Base-by-base conservation (phyloP, 1,140 invertebrate species). In the Muscidifurax raptorellus region DNA sequence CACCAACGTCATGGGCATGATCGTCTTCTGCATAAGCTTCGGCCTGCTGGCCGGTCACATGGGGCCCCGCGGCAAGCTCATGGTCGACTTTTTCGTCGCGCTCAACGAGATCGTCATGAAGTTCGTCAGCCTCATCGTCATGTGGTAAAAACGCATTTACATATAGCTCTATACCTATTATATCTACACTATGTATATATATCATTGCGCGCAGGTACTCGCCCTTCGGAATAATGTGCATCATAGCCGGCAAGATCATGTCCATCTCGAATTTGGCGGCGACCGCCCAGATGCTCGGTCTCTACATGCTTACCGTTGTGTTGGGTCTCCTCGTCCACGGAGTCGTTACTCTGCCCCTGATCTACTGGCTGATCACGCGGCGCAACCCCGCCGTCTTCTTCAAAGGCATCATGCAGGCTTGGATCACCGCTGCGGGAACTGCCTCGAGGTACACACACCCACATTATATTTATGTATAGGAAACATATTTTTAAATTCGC, bases 241-340 rank as follows among this genome's bases (percentile, higher is more conserved):
- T 96, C 59, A 95, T 96, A 85, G 94, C 95, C 76, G 95, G 94
- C 47, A 95, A 96, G 89, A 94, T 97, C 36, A 94, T 96, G 86
- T 94, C 93, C 52, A 94, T 96, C 40, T 90, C 92, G 28, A 95
- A 96, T 90, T 90, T 96, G 66, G 92, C 90, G n/a, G 92, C 92
- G 44, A 94, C 95, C 6, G 95, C 95, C 22, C 92, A 93, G 83
- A 94, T 95, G 90, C 91, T 96, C 32, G 95, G 95, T 22, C 88
- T 95, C 27, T 96, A 96, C 89, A 93, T 96, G 89, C 85, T 95
- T 13, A 96, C 96, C 1, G 95, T 96, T 3, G 91, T 95, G 3
- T 83, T 94, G n/a, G 96, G 95, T 52, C 91, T 96, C 10, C 86
- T 94, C 25, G 93, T 96, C 81, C 96, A 96, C 87, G 94, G 94